Conservation (phyloP, 1,140 invertebrate species). For the Lepidurus packardi region DNA sequence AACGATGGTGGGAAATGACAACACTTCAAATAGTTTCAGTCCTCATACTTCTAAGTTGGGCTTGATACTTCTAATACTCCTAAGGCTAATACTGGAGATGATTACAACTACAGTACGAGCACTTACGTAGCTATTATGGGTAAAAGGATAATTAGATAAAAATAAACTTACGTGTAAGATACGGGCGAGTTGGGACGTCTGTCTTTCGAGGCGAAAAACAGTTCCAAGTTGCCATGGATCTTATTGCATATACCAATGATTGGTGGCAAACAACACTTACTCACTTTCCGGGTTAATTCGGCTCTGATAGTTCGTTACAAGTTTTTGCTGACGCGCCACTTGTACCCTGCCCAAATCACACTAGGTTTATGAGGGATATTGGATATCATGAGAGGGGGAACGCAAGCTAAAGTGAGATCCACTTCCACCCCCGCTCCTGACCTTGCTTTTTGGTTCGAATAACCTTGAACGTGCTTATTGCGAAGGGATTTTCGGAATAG, state of each 20-base stretch:
- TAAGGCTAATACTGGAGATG: too few relatives aligned
- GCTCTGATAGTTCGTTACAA: too few relatives aligned
- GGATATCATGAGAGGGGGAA: background rate
- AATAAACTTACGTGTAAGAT: background rate
- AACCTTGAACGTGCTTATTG: background rate
- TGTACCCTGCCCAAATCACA: background rate
- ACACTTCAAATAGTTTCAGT: too few relatives aligned
- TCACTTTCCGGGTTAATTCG: background rate
- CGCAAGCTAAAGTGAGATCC: background rate
- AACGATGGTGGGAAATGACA: too few relatives aligned
- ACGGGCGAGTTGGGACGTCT: background rate
- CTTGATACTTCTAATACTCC: too few relatives aligned
- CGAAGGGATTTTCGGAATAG: background rate
- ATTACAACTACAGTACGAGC: too few relatives aligned
- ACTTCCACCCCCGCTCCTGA: background rate
- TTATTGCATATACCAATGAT: background rate
- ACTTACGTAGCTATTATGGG: background rate
- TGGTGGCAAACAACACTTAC: background rate
- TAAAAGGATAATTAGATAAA: background rate
- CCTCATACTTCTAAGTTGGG: too few relatives aligned
- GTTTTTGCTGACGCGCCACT: too few relatives aligned
- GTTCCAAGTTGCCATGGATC: background rate
- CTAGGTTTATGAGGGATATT: background rate
- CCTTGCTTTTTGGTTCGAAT: background rate
- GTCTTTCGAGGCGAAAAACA: constrained; percentile 8